These are phyloP conservation scores for Hipposideros armiger DNA, from an alignment of 2,113 vertebrate genomes.

Conservation along the genomic window DNA sequence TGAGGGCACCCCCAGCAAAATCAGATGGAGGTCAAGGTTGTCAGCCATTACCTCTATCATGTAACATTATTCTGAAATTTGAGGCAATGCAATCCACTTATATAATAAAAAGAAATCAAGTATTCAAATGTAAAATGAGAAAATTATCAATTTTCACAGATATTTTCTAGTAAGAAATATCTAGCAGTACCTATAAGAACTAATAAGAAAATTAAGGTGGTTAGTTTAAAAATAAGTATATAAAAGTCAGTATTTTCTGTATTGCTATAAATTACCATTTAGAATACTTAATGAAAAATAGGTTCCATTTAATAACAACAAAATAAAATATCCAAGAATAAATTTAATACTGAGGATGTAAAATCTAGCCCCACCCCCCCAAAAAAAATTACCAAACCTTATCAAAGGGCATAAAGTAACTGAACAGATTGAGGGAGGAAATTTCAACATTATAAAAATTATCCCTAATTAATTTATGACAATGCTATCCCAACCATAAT, in stretches of 20 bases:
- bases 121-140: neutral
- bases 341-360: neutral
- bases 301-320: neutral
- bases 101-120: neutral
- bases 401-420: neutral
- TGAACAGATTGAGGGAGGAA: conserved; percentile 6
- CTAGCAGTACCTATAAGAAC: conserved; percentile 24
- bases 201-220: neutral
- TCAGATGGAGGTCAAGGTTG: neutral
- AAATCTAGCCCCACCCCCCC: neutral
- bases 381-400: neutral
- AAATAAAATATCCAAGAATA: conserved; percentile 15
- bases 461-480: neutral
- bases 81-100: neutral
- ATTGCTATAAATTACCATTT: neutral
- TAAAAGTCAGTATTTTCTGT: neutral
- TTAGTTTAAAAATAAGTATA: conserved; percentile 22
- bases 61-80: conserved; percentile 11
- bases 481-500: neutral
- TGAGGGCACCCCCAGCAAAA: neutral
- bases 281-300: conserved; percentile 23
- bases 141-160: neutral
- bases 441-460: neutral
- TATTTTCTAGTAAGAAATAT: conserved; percentile 15
- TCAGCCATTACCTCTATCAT: neutral